These are phyloP conservation scores for Calameuta idolon DNA, from an alignment of 2,888 invertebrate genomes.

Conservation along the genomic window DNA sequence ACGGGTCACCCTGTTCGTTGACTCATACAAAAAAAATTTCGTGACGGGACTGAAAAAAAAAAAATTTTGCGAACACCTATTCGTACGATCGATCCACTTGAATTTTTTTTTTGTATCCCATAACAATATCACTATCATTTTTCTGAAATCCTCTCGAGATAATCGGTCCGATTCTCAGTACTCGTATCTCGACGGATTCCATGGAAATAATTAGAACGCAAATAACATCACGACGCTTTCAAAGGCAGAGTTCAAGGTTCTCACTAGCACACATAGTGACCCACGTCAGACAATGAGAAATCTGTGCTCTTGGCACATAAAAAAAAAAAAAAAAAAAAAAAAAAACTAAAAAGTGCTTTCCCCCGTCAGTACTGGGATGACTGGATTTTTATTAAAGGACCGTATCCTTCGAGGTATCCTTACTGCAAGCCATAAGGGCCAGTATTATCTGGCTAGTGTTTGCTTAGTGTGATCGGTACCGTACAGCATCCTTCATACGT, in stretches of 20 bases:
- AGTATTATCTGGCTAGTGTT: constrained; percentile 12
- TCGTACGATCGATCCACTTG: no score
- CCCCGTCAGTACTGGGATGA: neutral
- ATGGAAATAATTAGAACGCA: neutral
- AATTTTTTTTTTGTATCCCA: neutral
- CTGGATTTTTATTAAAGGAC: constrained; percentile 1
- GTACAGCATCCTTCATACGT: neutral
- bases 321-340: neutral
- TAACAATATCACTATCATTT: neutral
- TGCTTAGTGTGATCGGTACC: constrained; percentile 12
- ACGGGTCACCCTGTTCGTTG: neutral
- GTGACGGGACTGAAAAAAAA: neutral
- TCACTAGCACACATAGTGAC: neutral
- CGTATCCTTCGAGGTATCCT: constrained; percentile 4
- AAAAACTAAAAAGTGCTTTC: neutral
- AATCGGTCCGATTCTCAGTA: neutral
- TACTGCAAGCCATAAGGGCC: neutral
- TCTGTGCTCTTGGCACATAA: neutral
- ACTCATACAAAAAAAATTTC: no score
- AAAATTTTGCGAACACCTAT: neutral
- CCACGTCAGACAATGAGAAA: neutral
- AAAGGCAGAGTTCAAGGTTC: neutral
- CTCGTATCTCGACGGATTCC: neutral
- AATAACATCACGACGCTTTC: neutral
- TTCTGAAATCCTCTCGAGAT: neutral